Base-by-base conservation (phyloP, 2,888 invertebrate species). In the Neoaliturus tenellus region DNA sequence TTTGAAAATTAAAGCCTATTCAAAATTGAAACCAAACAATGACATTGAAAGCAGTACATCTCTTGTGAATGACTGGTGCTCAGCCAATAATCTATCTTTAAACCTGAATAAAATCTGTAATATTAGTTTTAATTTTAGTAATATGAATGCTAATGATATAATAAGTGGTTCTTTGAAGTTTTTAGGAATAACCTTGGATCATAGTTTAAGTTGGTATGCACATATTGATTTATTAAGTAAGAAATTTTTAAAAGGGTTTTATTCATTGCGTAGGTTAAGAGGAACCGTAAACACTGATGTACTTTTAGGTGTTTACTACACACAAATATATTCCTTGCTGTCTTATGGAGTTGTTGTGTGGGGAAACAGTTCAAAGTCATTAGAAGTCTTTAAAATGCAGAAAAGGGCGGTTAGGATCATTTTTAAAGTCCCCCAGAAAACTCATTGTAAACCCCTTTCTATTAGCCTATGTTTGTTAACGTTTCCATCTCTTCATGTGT, bases 61-160 rank as follows among this genome's bases (percentile, higher is more conserved):
- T 25, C 20, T 75, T 6, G 20, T 75, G 10, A 75, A 75, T 20
- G 75, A 75, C 10, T 75, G 20, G 75, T 75, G 75, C 41, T 25
- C 75, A 41, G 41, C 44, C 35, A 75, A 75, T 23, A 75, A 20
- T 1, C 25, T 80, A 4, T 80, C 17, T 0, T 55, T 80, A 3
- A 80, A 80, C 48, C 28, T 25, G 48, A 48, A 23, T 80, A 80
- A 44, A 48, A 51, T 17, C 14, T 14, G 20, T 48, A 41, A 75
- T 25, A 75, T 75, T 17, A 33, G 25, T 35, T 33, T 75, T 41
- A 75, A n/a, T 23, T 75, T 75, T 44, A 75, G 14, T 35, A 20
- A 28, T 35, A 31, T 14, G 55, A 4, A 4, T 23, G 14, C 14
- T 55, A 23, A 8, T 55, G 17, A 55, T 55, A 6, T 14, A 55